These are phyloP conservation scores for Euwallacea similis DNA, from an alignment of 1,140 invertebrate species.

Conservation along the genomic window DNA sequence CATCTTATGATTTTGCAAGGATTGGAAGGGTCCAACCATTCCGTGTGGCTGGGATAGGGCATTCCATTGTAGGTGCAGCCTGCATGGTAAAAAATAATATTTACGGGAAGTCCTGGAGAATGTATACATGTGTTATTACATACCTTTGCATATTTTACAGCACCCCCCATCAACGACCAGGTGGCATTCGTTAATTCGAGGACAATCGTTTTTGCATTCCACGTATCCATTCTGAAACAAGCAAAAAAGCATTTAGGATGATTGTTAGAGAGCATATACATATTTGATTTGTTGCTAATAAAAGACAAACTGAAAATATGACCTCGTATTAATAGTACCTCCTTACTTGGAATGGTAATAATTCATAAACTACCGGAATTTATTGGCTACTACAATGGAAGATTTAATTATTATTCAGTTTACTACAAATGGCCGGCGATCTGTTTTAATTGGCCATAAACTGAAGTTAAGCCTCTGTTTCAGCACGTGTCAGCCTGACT, in stretches of 20 bases:
- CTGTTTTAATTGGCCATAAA: no score
- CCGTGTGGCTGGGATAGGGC: slow-evolving; percentile 71
- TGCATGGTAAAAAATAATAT: slow-evolving; percentile 48
- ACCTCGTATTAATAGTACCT: no score
- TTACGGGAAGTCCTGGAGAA: neutral
- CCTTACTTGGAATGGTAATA: no score
- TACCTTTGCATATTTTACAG: slow-evolving; percentile 73
- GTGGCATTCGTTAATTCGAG: slow-evolving; percentile 69
- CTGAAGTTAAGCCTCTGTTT: no score
- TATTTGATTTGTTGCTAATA: no score
- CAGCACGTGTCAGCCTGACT: no score
- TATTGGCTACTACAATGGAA: no score
- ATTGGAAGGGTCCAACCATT: slow-evolving; percentile 72
- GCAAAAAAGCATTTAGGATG: neutral
- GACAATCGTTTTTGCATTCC: slow-evolving; percentile 67
- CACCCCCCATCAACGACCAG: slow-evolving; percentile 65
- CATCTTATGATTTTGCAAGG: slow-evolving; percentile 74
- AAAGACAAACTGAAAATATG: no score
- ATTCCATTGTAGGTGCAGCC: slow-evolving; percentile 76
- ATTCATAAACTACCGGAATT: no score
- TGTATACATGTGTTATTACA: slow-evolving; percentile 7
- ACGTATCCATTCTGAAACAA: slow-evolving; percentile 72
- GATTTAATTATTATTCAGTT: no score
- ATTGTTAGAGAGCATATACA: no score
- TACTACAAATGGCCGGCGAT: no score